Evolutionary conservation across 2,797 vertebrate genomes (phyloP).

Genomic region (Knipowitschia caucasica): DNA sequence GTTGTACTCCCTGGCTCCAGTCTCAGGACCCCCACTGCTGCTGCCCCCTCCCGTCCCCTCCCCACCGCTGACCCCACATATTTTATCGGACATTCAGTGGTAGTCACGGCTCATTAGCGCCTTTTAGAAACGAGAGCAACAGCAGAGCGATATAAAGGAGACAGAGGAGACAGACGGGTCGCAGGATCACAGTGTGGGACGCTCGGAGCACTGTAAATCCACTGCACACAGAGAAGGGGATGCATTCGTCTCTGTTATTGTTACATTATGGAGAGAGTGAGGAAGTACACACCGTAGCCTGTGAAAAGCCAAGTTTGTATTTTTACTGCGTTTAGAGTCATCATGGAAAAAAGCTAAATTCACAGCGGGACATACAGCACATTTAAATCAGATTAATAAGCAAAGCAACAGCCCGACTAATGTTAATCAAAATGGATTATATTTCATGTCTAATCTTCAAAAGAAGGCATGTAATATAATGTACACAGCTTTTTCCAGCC

Average conservation of each 20-base stretch:
- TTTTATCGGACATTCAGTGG: slow-evolving; percentile 69
- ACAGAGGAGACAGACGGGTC: slow-evolving; percentile 24
- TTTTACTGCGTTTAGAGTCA: too few species aligned
- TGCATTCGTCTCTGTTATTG: background rate
- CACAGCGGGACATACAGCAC: too few species aligned
- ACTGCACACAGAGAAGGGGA: slow-evolving; percentile 4
- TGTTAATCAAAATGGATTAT: too few species aligned
- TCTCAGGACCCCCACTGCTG: slow-evolving; percentile 43
- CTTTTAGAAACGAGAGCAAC: slow-evolving; percentile 68
- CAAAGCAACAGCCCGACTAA: too few species aligned
- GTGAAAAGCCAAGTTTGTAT: background rate
- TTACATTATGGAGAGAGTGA: background rate
- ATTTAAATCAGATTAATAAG: too few species aligned
- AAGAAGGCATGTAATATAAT: too few species aligned
- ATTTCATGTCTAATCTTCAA: too few species aligned
- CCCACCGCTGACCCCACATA: slow-evolving; percentile 67
- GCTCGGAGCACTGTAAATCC: slow-evolving; percentile 32
- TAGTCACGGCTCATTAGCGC: slow-evolving; percentile 70
- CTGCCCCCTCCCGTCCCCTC: background rate
- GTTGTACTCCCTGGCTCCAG: slow-evolving; percentile 46
- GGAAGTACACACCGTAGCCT: background rate
- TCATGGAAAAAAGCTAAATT: too few species aligned
- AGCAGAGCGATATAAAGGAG: slow-evolving; percentile 66
- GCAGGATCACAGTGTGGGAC: slow-evolving; percentile 21
- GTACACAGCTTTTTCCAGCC: too few species aligned